Conservation (phyloP, 2,888 invertebrate genomes). For the Maniola hyperantus region DNA sequence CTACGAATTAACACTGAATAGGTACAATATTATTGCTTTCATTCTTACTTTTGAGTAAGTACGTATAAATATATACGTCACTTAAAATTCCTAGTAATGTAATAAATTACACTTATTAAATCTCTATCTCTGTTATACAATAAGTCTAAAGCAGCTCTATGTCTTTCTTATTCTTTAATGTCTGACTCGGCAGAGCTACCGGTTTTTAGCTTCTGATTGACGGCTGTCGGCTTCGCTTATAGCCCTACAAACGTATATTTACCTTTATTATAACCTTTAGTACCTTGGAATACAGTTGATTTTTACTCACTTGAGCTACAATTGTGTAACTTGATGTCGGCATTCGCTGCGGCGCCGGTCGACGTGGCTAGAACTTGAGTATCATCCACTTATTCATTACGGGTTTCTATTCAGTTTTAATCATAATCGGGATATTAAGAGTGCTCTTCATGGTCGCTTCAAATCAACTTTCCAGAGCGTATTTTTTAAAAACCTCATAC, state of each 20-base stretch:
- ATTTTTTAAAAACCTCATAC: too few relatives aligned
- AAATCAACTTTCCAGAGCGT: too few relatives aligned
- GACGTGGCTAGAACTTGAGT: conserved; percentile 75
- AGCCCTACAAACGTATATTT: conserved; percentile 52
- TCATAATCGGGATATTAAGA: conserved; percentile 63
- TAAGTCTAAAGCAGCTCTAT: conserved; percentile 54
- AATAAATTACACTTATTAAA: not conserved
- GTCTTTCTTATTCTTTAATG: conserved; percentile 73
- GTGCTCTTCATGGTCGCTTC: too few relatives aligned
- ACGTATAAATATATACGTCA: too few relatives aligned
- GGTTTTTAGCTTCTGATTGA: conserved; percentile 82
- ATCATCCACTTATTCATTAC: conserved; percentile 81
- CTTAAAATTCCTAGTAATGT: too few relatives aligned
- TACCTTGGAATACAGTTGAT: conserved; percentile 43
- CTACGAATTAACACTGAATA: too few relatives aligned
- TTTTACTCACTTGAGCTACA: conserved; percentile 41
- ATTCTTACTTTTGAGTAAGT: too few relatives aligned
- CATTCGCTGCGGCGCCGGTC: conserved; percentile 76
- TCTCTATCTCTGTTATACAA: not conserved
- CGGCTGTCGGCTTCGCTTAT: conserved; percentile 80
- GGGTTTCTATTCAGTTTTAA: conserved; percentile 75
- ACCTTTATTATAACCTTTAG: conserved; percentile 39
- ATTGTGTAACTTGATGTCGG: conserved; percentile 47
- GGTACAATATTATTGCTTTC: too few relatives aligned
- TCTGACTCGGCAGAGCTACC: conserved; percentile 77